Conservation (phyloP, 1,140 invertebrate genomes). For the Periplaneta americana region DNA sequence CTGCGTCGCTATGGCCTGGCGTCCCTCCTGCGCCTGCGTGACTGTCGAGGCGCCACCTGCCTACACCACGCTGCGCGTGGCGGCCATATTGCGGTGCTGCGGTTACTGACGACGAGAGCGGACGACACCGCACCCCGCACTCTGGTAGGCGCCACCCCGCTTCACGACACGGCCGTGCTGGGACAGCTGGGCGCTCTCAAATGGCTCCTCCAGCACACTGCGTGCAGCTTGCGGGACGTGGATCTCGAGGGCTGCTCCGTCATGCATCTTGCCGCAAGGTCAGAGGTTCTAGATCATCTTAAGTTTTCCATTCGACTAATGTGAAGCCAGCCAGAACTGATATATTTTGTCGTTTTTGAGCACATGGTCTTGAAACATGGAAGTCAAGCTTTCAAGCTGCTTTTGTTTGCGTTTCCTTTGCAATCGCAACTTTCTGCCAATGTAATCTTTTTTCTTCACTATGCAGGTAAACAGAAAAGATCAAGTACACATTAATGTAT, state of each 20-base stretch:
- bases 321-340: too few species aligned
- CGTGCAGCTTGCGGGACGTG: constrained; percentile 32
- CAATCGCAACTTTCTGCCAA: too few species aligned
- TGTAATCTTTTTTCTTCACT: too few species aligned
- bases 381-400: too few species aligned
- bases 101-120: constrained; percentile 30
- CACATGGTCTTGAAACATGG: too few species aligned
- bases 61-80: constrained; percentile 39
- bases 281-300: too few species aligned
- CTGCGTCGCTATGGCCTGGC: neutral
- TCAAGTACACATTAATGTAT: too few species aligned
- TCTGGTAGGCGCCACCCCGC: constrained; percentile 36
- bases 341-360: too few species aligned
- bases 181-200: constrained; percentile 36
- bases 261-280: constrained; percentile 39
- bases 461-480: too few species aligned
- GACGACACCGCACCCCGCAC: constrained; percentile 28
- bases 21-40: constrained; percentile 22
- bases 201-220: constrained; percentile 36
- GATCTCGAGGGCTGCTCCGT: constrained; percentile 39
- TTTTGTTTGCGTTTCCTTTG: too few species aligned
- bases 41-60: constrained; percentile 35
- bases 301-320: too few species aligned
- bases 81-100: constrained; percentile 31
- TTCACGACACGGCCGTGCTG: constrained; percentile 41